These are phyloP conservation scores for Talpa occidentalis DNA, from an alignment of 2,113 vertebrate species.

Conservation along the genomic window DNA sequence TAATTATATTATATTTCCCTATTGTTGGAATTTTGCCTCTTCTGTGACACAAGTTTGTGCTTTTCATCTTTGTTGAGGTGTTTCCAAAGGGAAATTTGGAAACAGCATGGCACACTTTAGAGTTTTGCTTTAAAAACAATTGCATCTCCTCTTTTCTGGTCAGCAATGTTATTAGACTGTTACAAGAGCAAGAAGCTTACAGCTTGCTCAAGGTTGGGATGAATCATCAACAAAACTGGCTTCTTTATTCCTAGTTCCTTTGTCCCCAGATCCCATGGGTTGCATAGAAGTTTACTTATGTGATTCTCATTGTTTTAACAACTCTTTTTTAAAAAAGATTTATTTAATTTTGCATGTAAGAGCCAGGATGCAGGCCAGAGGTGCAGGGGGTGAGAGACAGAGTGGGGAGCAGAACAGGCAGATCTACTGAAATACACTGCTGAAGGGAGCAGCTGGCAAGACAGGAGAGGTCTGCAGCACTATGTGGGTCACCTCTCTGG, in stretches of 20 bases:
- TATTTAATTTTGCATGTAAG: no score
- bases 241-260: not conserved
- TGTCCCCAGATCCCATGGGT: not conserved
- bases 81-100: not conserved
- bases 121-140: not conserved
- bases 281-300: not conserved
- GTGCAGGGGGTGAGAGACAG: no score
- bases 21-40: not conserved
- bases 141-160: not conserved
- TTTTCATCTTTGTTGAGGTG: not conserved
- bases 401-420: no score
- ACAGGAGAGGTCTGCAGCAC: no score
- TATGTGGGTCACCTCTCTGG: no score
- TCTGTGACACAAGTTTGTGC: not conserved
- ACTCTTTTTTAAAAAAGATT: no score
- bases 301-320: not conserved
- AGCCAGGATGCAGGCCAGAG: no score
- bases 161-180: not conserved
- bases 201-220: not conserved
- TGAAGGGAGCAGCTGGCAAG: no score
- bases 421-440: no score
- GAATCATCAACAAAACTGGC: not conserved
- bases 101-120: not conserved
- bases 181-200: not conserved
- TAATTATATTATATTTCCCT: not conserved